These are phyloP conservation scores for Phragmatobia fuliginosa DNA, from an alignment of 2,888 invertebrate genomes.

Conservation along the genomic window DNA sequence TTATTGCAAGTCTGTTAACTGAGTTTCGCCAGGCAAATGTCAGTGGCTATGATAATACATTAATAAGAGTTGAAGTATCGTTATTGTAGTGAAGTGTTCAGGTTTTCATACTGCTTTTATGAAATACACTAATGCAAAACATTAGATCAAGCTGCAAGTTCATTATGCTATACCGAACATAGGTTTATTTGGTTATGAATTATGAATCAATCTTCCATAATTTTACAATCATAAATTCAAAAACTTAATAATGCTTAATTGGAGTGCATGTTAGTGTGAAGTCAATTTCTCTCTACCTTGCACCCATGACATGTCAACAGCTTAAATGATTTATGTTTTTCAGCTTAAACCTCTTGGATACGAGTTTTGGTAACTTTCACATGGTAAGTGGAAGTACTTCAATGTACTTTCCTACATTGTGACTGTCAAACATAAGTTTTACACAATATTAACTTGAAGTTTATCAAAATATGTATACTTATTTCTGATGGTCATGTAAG, in stretches of 20 bases:
- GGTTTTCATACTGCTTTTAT: slow-evolving; percentile 4
- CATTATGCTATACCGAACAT: neutral
- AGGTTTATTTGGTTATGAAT: neutral
- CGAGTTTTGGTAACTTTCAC: slow-evolving; percentile 79
- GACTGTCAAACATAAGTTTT: slow-evolving; percentile 62
- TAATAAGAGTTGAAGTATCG: neutral
- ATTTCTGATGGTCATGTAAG: slow-evolving; percentile 58
- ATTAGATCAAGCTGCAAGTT: neutral
- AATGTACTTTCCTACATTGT: slow-evolving; percentile 75
- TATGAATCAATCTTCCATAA: slow-evolving; percentile 20
- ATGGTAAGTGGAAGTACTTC: slow-evolving; percentile 85
- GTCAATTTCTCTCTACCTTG: slow-evolving; percentile 44
- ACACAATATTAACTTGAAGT: neutral
- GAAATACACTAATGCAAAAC: slow-evolving; percentile 4
- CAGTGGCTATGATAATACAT: neutral
- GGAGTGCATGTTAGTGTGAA: slow-evolving; percentile 59
- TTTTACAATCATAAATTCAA: slow-evolving; percentile 15
- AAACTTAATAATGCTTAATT: slow-evolving; percentile 28
- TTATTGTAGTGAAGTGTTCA: neutral
- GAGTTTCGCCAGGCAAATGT: neutral
- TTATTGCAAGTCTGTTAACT: neutral
- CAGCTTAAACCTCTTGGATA: slow-evolving; percentile 84
- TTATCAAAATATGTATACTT: slow-evolving; percentile 24
- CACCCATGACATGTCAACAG: slow-evolving; percentile 61
- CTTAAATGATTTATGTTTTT: slow-evolving; percentile 84